Evolutionary conservation across 2,888 invertebrate genomes (phyloP), one percentile per base, ranked within the genome.

Genomic region (Drosophila cracens): DNA sequence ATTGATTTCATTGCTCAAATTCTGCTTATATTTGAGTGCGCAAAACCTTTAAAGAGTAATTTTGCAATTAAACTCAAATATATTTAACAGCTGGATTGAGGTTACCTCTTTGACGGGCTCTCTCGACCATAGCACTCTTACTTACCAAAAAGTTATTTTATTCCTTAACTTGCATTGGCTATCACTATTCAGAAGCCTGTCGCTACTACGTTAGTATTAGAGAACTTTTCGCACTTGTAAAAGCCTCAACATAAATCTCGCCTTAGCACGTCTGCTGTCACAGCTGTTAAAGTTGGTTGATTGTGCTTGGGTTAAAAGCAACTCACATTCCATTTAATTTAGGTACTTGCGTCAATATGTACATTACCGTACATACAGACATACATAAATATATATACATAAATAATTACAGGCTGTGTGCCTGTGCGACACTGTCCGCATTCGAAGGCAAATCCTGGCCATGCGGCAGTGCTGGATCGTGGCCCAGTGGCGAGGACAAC

Each of bases 401-500:
- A 72, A 77, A 78, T 78, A 78, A 78, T 78, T 81, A 77, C 78
- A 51, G 64, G 27, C 53, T 67, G 59, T 52, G 56, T 43, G 74
- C 62, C 67, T 48, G 18, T 11, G 25, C 13, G 65, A 64, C 57
- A 29, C n/a, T 52, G 49, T 49, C 27, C 62, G 36, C 29, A 65
- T 40, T 31, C 53, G 53, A 4, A 21, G 49, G 25, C 48, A 61
- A 54, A 33, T 65, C 48, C 48, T 43, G 53, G 33, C 59, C n/a
- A 63, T 25, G 43, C 11, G 21, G 27, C 36, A 1, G 34, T 48
- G 43, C 11, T 31, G 16, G 60, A 46, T 54, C 58, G 34, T 69
- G 76, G 86, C 68, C 72, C 65, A 54, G 54, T 73, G 88, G 70
- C 49, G 67, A 70, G 49, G 29, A 67, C 62, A 81, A 88, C 87